Evolutionary conservation across 2,888 invertebrate genomes (phyloP).

Genomic region (Corythucha ciliata): DNA sequence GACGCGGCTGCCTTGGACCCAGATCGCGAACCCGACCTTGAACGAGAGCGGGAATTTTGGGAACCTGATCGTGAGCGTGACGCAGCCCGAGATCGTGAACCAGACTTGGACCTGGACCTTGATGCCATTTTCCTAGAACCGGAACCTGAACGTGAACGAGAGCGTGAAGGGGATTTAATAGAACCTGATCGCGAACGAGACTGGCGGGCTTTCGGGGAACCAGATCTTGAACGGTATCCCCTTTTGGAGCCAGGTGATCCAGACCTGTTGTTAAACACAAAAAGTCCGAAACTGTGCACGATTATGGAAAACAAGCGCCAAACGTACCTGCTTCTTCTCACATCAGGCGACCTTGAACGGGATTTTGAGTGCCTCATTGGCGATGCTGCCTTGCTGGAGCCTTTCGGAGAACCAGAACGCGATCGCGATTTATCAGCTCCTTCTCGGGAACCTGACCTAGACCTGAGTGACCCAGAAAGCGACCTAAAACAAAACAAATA

Average conservation of each 20-base stretch:
- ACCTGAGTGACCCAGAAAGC: conserved; percentile 35
- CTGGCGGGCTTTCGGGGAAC: conserved; percentile 24
- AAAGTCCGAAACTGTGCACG: too few species aligned
- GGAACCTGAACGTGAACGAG: neutral
- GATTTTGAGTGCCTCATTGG: too few species aligned
- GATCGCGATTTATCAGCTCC: conserved; percentile 36
- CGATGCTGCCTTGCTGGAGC: too few species aligned
- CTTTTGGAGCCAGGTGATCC: conserved; percentile 35
- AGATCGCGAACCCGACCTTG: conserved; percentile 36
- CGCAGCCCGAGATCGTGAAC: conserved; percentile 29
- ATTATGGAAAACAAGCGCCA: too few species aligned
- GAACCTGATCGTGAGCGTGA: conserved; percentile 36
- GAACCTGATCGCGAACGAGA: conserved; percentile 1
- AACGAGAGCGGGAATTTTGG: conserved; percentile 34
- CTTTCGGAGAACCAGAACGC: conserved; percentile 27
- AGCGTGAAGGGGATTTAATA: neutral
- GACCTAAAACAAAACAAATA: too few species aligned
- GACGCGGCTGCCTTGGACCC: conserved; percentile 36
- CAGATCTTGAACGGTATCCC: conserved; percentile 30
- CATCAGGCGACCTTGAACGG: conserved; percentile 36
- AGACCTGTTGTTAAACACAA: too few species aligned
- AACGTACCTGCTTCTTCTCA: too few species aligned
- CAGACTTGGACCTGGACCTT: conserved; percentile 1
- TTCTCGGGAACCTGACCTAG: conserved; percentile 37
- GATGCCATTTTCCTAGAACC: conserved; percentile 3